Percentiles rank a stretch among this genome's conserved stretches.
These are phyloP conservation scores for Okamejei kenojei DNA, from an alignment of 2,797 vertebrate genomes.

Conservation along the genomic window DNA sequence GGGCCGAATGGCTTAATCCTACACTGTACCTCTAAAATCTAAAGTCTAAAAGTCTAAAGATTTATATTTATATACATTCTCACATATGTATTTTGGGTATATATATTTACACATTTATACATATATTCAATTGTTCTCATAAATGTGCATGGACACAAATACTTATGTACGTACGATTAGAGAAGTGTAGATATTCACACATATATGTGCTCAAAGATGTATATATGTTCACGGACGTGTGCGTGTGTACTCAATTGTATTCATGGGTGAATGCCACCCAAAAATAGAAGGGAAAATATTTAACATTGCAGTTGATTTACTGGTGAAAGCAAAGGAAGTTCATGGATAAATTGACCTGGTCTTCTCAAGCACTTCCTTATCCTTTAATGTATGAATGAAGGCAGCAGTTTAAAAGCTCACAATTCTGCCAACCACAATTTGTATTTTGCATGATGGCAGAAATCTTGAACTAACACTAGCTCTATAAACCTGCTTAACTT, in stretches of 20 bases:
- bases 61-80: too few species aligned
- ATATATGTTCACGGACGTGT: neutral
- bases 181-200: too few species aligned
- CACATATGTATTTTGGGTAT: too few species aligned
- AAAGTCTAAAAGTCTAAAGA: too few species aligned
- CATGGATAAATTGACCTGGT: neutral
- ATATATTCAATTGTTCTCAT: too few species aligned
- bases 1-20: too few species aligned
- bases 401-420: neutral
- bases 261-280: neutral
- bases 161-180: too few species aligned
- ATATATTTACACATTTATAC: too few species aligned
- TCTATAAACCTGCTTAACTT: neutral
- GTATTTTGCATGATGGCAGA: neutral
- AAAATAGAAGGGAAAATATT: neutral
- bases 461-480: neutral
- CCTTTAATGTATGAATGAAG: neutral
- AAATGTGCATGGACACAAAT: too few species aligned
- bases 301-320: neutral
- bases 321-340: neutral
- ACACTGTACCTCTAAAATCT: too few species aligned
- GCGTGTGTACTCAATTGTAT: neutral
- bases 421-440: neutral
- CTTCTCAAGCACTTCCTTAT: neutral
- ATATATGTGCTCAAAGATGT: neutral